phyloP scores from a whole-genome alignment of 2,113 vertebrate species.

The Dromaius novaehollandiae region DNA sequence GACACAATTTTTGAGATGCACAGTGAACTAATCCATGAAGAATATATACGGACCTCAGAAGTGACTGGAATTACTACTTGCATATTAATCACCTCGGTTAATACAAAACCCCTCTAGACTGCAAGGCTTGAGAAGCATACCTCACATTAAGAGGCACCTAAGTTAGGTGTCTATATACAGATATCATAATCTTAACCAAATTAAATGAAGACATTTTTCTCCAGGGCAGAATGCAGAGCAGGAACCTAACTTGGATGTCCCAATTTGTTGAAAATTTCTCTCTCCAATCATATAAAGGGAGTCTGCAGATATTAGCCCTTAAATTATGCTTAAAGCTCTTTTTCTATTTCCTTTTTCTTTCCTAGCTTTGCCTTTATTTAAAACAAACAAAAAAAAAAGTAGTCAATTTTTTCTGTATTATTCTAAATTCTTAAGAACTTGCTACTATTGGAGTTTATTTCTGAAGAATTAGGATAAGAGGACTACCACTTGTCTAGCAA shows the following conservation, averaged over 20 bases:
- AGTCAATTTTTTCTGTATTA: neutral
- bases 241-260: neutral
- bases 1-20: neutral
- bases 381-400: neutral
- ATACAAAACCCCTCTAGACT: neutral
- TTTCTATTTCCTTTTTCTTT: neutral
- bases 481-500: neutral
- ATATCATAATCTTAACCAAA: neutral
- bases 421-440: neutral
- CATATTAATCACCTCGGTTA: neutral
- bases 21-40: neutral
- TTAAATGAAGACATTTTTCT: conserved; percentile 12
- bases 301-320: neutral
- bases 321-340: neutral
- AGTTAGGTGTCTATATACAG: neutral
- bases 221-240: neutral
- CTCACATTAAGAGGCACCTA: neutral
- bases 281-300: neutral
- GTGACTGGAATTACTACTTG: neutral
- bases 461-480: neutral
- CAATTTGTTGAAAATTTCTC: neutral
- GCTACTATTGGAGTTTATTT: neutral
- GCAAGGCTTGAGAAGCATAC: neutral
- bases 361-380: neutral
- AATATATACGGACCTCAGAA: neutral